phyloP scores from a whole-genome alignment of 2,797 vertebrate species.

The Dicrostonyx torquatus region DNA sequence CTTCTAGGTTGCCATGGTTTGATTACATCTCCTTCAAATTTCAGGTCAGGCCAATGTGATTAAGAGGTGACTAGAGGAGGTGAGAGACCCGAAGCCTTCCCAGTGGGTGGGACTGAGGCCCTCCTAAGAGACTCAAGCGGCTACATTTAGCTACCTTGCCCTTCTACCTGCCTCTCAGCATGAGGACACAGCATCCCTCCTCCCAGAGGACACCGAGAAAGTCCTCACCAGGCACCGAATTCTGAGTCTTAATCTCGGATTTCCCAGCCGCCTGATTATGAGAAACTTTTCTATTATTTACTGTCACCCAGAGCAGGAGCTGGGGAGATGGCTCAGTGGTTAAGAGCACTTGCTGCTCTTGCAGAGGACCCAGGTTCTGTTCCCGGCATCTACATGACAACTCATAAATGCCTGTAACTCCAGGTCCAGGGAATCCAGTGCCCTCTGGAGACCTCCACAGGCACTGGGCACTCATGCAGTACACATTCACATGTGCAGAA shows the following conservation, averaged over 20 bases:
- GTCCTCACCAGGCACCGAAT: neutral
- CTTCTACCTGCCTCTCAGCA: neutral
- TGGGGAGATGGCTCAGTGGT: neutral
- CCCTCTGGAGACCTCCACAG: neutral
- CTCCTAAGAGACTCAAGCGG: neutral
- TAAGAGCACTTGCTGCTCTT: neutral
- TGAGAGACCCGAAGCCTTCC: neutral
- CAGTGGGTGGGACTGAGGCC: neutral
- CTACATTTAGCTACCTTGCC: neutral
- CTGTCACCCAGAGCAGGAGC: neutral
- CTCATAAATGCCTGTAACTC: neutral
- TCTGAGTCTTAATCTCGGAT: neutral
- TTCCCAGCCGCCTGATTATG: neutral
- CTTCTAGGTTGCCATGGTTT: neutral
- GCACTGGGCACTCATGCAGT: neutral
- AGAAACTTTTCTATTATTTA: neutral
- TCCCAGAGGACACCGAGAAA: neutral
- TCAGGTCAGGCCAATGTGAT: neutral
- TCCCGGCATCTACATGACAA: neutral
- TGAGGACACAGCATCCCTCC: neutral
- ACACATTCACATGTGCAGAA: neutral
- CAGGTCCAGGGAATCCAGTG: neutral
- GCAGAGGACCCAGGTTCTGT: neutral
- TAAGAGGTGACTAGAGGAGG: neutral
- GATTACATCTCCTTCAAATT: neutral